Percentiles rank a stretch among this genome's conserved stretches.
Conservation (phyloP, 2,797 vertebrate species). For the Numenius phaeopus region DNA sequence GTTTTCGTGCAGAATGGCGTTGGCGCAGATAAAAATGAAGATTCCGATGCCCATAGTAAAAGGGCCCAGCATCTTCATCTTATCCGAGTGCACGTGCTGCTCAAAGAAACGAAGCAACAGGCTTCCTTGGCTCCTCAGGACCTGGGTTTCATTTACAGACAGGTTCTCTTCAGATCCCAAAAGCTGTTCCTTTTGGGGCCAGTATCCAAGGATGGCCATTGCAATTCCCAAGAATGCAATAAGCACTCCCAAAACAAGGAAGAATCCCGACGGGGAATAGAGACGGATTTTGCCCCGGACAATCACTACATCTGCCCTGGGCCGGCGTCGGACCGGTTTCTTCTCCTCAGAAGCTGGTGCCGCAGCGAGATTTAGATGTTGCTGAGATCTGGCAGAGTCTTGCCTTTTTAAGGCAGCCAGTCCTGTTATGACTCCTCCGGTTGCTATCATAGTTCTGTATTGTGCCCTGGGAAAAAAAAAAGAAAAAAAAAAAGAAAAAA, state of each 20-base stretch:
- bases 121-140: slow-evolving; percentile 73
- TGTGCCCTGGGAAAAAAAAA: slow-evolving; percentile 63
- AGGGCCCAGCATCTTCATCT: slow-evolving; percentile 98
- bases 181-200: slow-evolving; percentile 89
- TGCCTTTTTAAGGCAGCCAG: slow-evolving; percentile 97
- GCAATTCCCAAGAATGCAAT: slow-evolving; percentile 91
- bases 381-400: slow-evolving; percentile 94
- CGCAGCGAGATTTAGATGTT: slow-evolving; percentile 81
- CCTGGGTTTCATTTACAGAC: slow-evolving; percentile 78
- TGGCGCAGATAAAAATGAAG: slow-evolving; percentile 98
- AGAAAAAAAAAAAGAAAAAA: background rate
- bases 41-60: slow-evolving; percentile 99
- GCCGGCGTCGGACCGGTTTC: slow-evolving; percentile 85
- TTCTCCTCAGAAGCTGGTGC: slow-evolving; percentile 79
- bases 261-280: slow-evolving; percentile 95
- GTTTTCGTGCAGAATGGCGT: slow-evolving; percentile 98
- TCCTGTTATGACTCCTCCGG: slow-evolving; percentile 96
- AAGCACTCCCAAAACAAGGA: slow-evolving; percentile 92
- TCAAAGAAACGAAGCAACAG: slow-evolving; percentile 89
- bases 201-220: slow-evolving; percentile 97
- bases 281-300: slow-evolving; percentile 94
- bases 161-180: slow-evolving; percentile 66
- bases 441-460: slow-evolving; percentile 90
- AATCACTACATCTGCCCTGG: slow-evolving; percentile 92
- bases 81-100: slow-evolving; percentile 92